A percentile compares a stretch with the other conserved stretches of the same genome.
phyloP scores from a whole-genome alignment of 2,888 invertebrate genomes.

The Frankliniella fusca region DNA sequence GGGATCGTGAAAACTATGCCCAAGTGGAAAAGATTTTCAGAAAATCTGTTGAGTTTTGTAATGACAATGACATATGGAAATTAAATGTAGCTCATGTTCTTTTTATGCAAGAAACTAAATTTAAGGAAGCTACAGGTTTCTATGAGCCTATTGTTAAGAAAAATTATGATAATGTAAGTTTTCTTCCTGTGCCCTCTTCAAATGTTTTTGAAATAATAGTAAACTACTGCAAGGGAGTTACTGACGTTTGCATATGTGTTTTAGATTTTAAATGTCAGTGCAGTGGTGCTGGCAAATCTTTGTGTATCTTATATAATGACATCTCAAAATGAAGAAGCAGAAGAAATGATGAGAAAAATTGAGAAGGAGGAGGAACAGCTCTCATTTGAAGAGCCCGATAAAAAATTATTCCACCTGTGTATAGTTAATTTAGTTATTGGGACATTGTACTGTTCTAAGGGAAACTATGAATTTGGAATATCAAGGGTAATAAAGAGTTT shows the following conservation, averaged over 20 bases:
- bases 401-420: slow-evolving; percentile 91
- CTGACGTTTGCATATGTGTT: slow-evolving; percentile 39
- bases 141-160: slow-evolving; percentile 97
- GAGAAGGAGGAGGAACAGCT: slow-evolving; percentile 96
- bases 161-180: slow-evolving; percentile 74
- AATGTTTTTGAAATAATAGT: not conserved
- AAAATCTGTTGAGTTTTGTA: slow-evolving; percentile 96
- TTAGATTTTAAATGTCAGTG: slow-evolving; percentile 86
- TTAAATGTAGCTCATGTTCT: slow-evolving; percentile 97
- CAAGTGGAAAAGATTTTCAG: slow-evolving; percentile 96
- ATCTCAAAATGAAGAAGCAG: slow-evolving; percentile 96
- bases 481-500: slow-evolving; percentile 95
- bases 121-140: slow-evolving; percentile 95
- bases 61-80: slow-evolving; percentile 95
- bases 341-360: slow-evolving; percentile 96
- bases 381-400: slow-evolving; percentile 86
- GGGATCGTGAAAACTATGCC: slow-evolving; percentile 93
- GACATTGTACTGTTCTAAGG: slow-evolving; percentile 96
- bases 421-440: slow-evolving; percentile 99
- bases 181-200: slow-evolving; percentile 5
- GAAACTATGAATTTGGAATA: slow-evolving; percentile 98
- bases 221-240: not conserved
- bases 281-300: slow-evolving; percentile 96
- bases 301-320: slow-evolving; percentile 99
- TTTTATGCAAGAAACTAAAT: slow-evolving; percentile 99